These are phyloP conservation scores for Mastigias papua DNA, from an alignment of 30 jellyfish, hydroid and myxozoan species.

Conservation along the genomic window DNA sequence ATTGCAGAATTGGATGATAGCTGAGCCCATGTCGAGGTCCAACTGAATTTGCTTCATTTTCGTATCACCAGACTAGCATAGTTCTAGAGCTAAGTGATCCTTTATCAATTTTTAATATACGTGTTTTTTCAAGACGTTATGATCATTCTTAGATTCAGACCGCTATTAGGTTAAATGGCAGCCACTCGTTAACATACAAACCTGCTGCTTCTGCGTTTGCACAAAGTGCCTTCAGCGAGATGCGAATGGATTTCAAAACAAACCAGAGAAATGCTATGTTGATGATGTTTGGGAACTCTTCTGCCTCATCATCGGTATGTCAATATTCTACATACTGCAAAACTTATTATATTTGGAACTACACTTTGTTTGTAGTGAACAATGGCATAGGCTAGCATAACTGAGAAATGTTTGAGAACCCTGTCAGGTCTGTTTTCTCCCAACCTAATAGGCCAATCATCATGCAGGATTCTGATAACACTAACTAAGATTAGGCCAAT, in stretches of 20 bases:
- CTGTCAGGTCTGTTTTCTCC: no score
- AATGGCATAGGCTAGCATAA: no score
- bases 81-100: no score
- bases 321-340: not conserved
- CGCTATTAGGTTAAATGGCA: slow-evolving; percentile 62
- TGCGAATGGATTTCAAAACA: slow-evolving; percentile 77
- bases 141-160: slow-evolving; percentile 32
- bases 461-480: no score
- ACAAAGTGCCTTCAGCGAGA: slow-evolving; percentile 52
- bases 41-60: no score
- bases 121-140: not conserved
- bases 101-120: no score
- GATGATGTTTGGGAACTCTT: slow-evolving; percentile 57
- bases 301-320: slow-evolving; percentile 60
- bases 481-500: no score
- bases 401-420: no score
- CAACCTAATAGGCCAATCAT: no score
- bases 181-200: slow-evolving; percentile 57
- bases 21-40: no score
- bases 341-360: not conserved
- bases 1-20: no score
- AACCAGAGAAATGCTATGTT: slow-evolving; percentile 62
- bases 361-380: not conserved
- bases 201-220: slow-evolving; percentile 22
- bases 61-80: no score